Evolutionary conservation across 92 coral and sea anemone genomes (phyloP).

Genomic region (Parazoanthus swiftii): DNA sequence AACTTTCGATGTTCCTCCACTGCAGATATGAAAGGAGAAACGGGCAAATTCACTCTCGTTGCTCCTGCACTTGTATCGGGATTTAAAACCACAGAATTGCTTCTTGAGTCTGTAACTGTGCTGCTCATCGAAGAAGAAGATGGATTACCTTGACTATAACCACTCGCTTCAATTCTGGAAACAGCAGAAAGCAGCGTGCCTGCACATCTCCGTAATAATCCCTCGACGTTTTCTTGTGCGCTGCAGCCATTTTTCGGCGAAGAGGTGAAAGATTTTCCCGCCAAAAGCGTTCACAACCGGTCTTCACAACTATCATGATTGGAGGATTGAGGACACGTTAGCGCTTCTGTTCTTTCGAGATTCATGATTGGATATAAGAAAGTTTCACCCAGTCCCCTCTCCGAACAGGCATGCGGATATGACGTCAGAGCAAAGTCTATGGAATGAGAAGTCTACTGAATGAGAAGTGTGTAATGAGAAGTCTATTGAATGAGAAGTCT

Average conservation of each 20-base stretch:
- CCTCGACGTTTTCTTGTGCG: not conserved
- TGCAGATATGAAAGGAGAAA: not conserved
- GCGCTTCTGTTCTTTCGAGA: not conserved
- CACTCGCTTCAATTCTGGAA: not conserved
- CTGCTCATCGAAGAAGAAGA: not conserved
- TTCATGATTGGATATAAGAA: conserved; percentile 1
- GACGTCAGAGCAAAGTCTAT: conserved; percentile 5
- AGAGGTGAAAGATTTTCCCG: not conserved
- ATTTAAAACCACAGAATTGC: not conserved
- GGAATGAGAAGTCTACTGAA: not conserved
- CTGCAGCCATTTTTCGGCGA: not conserved
- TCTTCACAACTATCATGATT: not conserved
- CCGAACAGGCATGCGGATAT: not conserved
- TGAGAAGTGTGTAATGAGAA: not conserved
- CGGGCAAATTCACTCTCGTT: not conserved
- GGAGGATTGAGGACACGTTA: not conserved
- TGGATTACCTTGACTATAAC: not conserved
- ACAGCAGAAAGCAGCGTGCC: conserved; percentile 3
- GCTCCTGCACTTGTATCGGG: not conserved
- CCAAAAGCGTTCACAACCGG: not conserved
- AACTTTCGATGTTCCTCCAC: not conserved
- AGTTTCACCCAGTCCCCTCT: not conserved
- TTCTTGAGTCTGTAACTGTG: not conserved
- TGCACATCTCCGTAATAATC: not conserved
- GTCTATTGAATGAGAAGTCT: not conserved